Percentiles rank a stretch among this genome's conserved stretches.
Conservation (phyloP, 2,888 invertebrate genomes). For the Chrysopilus asiliformis region DNA sequence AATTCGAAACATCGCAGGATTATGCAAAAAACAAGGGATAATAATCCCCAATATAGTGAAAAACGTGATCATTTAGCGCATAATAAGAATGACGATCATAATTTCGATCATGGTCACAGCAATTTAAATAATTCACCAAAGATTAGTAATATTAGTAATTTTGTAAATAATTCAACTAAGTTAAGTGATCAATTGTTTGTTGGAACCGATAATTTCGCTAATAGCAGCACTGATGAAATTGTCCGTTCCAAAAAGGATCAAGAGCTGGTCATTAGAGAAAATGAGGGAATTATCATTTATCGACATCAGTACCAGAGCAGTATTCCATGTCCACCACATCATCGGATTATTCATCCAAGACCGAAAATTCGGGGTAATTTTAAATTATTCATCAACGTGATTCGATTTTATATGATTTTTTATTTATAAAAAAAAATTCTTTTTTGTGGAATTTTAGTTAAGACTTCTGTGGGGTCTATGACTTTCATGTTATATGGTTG, state of each 20-base stretch:
- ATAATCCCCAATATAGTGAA: background rate
- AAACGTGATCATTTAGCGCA: constrained; percentile 4
- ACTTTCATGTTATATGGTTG: too few relatives aligned
- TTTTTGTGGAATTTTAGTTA: too few relatives aligned
- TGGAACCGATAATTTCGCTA: constrained; percentile 17
- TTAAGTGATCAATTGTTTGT: background rate
- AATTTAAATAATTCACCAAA: constrained; percentile 15
- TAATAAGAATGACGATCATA: constrained; percentile 13
- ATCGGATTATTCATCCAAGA: too few relatives aligned
- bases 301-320: constrained; percentile 20
- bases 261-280: constrained; percentile 26
- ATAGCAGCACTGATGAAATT: constrained; percentile 20
- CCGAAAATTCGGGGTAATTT: too few relatives aligned
- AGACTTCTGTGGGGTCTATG: too few relatives aligned
- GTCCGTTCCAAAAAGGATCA: constrained; percentile 22
- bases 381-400: too few relatives aligned
- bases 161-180: constrained; percentile 10
- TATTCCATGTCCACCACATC: constrained; percentile 32
- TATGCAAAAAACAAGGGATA: too few relatives aligned
- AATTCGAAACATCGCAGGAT: too few relatives aligned
- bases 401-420: too few relatives aligned
- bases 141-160: constrained; percentile 13
- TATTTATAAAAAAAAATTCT: too few relatives aligned
- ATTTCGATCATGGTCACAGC: constrained; percentile 15
- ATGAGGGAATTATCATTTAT: constrained; percentile 31